phyloP scores from a whole-genome alignment of 2,888 invertebrate species.

The Chouioia cunea region DNA sequence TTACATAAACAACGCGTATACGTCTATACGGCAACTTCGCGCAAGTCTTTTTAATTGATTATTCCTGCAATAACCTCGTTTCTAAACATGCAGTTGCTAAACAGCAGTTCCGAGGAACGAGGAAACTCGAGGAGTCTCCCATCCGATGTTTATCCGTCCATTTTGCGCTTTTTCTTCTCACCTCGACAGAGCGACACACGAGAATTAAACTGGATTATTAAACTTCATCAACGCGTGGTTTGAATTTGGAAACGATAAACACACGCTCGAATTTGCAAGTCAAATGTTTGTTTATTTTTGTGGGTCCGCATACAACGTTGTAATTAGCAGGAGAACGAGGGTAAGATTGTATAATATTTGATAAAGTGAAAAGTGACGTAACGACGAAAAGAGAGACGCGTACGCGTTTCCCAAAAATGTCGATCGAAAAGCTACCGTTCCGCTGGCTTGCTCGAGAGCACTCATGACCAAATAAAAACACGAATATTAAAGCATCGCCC shows the following conservation, averaged over 20 bases:
- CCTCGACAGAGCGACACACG: not conserved
- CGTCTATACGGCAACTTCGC: too few relatives aligned
- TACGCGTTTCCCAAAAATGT: not conserved
- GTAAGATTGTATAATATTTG: slow-evolving; percentile 2
- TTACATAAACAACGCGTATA: too few relatives aligned
- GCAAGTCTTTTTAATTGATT: too few relatives aligned
- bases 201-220: slow-evolving; percentile 4
- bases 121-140: not conserved
- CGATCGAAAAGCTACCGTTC: too few relatives aligned
- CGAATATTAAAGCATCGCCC: too few relatives aligned
- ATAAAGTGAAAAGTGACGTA: too few relatives aligned
- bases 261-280: slow-evolving; percentile 31
- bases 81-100: not conserved
- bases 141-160: slow-evolving; percentile 7
- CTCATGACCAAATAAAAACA: too few relatives aligned
- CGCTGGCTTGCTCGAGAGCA: too few relatives aligned
- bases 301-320: too few relatives aligned
- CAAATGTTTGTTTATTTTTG: slow-evolving; percentile 12
- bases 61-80: not conserved
- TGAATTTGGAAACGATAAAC: slow-evolving; percentile 12
- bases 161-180: slow-evolving; percentile 2
- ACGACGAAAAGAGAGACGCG: not conserved
- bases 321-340: too few relatives aligned
- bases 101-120: not conserved
- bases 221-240: not conserved